Conservation (phyloP, 2,113 vertebrate genomes). For the Peucedramus taeniatus region DNA sequence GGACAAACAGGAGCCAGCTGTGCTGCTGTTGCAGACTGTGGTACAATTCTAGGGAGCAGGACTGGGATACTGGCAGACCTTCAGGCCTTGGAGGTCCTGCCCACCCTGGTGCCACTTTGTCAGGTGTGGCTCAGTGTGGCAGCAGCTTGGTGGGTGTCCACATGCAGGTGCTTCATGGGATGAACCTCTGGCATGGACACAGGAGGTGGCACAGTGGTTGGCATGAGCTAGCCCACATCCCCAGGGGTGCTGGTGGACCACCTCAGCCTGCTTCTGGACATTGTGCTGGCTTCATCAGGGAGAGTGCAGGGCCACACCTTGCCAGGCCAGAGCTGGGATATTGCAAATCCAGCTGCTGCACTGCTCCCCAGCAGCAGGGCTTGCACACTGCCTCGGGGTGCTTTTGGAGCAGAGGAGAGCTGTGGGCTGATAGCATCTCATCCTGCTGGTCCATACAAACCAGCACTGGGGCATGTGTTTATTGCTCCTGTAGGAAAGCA, state of each 20-base stretch:
- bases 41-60: neutral
- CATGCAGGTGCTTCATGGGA: fast-evolving
- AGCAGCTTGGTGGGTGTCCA: neutral
- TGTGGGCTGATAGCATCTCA: neutral
- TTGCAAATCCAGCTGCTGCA: neutral
- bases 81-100: neutral
- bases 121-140: neutral
- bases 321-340: neutral
- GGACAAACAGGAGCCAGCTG: neutral
- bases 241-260: no score
- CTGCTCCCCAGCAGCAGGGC: neutral
- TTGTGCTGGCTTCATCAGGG: fast-evolving
- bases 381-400: fast-evolving
- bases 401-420: neutral
- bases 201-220: neutral
- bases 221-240: neutral
- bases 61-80: neutral
- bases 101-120: neutral
- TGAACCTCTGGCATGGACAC: neutral
- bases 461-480: neutral
- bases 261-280: fast-evolving
- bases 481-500: neutral
- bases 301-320: neutral
- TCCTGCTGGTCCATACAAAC: neutral
- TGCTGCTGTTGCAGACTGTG: fast-evolving